Evolutionary conservation across 53 echinoderm and acorn worm species (phyloP), one percentile per base, ranked within the genome.

Genomic region (Hippasteria phrygiana): DNA sequence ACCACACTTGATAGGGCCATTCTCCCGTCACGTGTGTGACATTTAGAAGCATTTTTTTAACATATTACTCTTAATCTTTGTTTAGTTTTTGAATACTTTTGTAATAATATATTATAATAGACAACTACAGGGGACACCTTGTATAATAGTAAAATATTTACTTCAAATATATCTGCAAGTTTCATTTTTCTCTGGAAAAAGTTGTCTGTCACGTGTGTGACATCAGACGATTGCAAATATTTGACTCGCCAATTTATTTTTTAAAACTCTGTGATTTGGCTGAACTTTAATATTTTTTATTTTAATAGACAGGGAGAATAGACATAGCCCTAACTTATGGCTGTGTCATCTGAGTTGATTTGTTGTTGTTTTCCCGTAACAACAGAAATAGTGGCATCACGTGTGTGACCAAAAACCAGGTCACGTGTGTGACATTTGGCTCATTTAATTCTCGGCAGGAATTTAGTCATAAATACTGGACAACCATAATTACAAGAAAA

Each of bases 221-320:
- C 71, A 71, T 71, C 71, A 71, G 71, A 71, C 71, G 71, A 71
- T 71, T 37, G 71, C 71, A 39, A 71, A 39, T 71, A 71, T 71
- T 71, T 71, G 42, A 72, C 40, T 40, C 72, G 43, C 24, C 41
- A 22, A 5, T 72, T 72, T 22, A 42, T 20, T 72, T 72, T n/a
- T 32, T 72, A 1, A 72, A 72, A 72, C 72, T 72, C 72, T 72
- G 72, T 41, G 72, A 72, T 72, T 72, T 72, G 72, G 42, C 72
- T 72, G 72, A 24, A n/a, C n/a, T 72, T 72, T 5, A 36, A 72
- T 0, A 5, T 5, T 72, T 72, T 72, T 72, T n/a, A 72, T 9
- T 36, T 43, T 22, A 2, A 36, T 71, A 38, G 71, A 38, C 38
- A 71, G 71, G 18, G 71, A 71, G 39, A 71, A 41, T 42, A 72